phyloP scores from a whole-genome alignment of 2,888 invertebrate genomes.

The Ligdia adustata region DNA sequence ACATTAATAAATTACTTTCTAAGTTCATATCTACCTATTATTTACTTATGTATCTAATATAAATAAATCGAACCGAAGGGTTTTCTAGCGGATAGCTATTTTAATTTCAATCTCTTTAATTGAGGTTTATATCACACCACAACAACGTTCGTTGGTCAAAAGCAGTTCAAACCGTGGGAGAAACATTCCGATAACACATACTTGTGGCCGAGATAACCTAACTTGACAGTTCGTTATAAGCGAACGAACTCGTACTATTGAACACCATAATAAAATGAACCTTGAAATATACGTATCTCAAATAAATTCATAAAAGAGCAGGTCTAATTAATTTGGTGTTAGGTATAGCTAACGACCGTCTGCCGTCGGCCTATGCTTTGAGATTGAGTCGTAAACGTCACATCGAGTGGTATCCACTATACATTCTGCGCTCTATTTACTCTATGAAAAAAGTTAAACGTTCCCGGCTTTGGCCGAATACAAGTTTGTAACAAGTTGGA shows the following conservation, averaged over 20 bases:
- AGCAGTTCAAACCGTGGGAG: conserved; percentile 59
- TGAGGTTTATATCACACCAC: too few species aligned
- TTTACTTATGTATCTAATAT: too few species aligned
- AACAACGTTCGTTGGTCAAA: conserved; percentile 5
- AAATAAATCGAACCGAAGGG: too few species aligned
- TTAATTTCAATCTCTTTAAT: too few species aligned
- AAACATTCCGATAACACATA: conserved; percentile 54
- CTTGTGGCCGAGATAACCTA: conserved; percentile 68
- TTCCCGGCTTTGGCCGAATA: conserved; percentile 55
- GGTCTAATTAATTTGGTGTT: conserved; percentile 67
- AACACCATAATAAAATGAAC: conserved; percentile 60
- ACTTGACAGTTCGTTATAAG: conserved; percentile 72
- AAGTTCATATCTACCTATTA: too few species aligned
- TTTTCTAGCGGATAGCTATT: too few species aligned
- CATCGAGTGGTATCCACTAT: conserved; percentile 70
- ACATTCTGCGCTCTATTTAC: conserved; percentile 73
- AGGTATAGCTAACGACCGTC: conserved; percentile 63
- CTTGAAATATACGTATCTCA: conserved; percentile 36
- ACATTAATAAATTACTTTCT: too few species aligned
- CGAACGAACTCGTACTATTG: conserved; percentile 69
- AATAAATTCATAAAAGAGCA: conserved; percentile 38
- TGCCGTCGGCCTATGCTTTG: conserved; percentile 69
- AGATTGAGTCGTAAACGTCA: conserved; percentile 83
- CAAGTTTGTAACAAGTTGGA: conserved; percentile 57
- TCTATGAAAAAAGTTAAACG: conserved; percentile 62